A percentile compares a stretch with the other conserved stretches of the same genome.
Conservation (phyloP, 2,797 vertebrate genomes). For the Telmatherina bonti region DNA sequence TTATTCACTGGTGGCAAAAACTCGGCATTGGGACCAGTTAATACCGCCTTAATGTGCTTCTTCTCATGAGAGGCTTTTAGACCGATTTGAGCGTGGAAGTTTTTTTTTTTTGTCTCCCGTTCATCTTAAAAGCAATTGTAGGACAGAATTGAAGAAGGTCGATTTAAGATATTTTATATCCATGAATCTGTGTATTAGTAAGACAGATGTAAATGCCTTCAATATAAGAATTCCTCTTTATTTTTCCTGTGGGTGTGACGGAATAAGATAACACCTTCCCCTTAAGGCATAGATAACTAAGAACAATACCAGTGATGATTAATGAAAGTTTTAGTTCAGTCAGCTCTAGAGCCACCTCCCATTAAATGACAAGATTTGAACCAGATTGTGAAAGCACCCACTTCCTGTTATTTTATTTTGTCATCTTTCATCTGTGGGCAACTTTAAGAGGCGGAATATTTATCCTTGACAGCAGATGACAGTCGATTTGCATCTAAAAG, state of each 20-base stretch:
- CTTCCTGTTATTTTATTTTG: background rate
- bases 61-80: conserved; percentile 30
- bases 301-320: background rate
- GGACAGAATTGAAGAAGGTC: background rate
- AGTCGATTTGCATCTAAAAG: conserved; percentile 15
- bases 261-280: conserved; percentile 7
- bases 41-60: conserved; percentile 28
- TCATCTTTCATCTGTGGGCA: conserved; percentile 9
- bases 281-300: background rate
- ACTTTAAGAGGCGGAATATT: background rate
- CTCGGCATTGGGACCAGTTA: conserved; percentile 27
- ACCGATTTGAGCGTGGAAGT: conserved; percentile 13
- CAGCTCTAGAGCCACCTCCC: background rate
- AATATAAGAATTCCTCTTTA: background rate
- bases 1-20: conserved; percentile 24
- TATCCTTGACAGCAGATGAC: conserved; percentile 5
- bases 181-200: background rate
- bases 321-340: background rate
- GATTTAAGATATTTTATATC: background rate
- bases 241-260: conserved; percentile 3
- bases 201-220: background rate
- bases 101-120: background rate
- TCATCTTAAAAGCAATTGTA: background rate
- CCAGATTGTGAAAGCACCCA: background rate
- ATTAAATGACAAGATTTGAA: background rate